A percentile compares a stretch with the other conserved stretches of the same genome.
Conservation (phyloP, 1,140 invertebrate genomes). For the Pteromalus puparum region DNA sequence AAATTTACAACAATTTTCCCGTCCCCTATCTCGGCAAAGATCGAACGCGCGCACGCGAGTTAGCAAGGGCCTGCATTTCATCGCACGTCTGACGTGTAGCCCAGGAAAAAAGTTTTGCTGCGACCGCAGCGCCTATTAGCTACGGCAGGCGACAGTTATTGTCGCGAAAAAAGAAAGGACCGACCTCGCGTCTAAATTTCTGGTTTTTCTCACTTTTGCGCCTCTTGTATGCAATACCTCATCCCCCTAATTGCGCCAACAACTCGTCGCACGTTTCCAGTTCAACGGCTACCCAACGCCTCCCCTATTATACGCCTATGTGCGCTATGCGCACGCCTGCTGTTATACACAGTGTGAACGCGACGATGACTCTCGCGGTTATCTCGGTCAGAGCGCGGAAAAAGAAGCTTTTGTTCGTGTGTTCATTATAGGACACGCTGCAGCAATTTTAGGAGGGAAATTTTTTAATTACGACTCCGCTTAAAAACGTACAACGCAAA, state of each 20-base stretch:
- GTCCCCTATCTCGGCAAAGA: not conserved
- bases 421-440: slow-evolving; percentile 8
- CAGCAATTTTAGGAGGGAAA: not conserved
- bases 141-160: slow-evolving; percentile 13
- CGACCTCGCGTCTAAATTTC: slow-evolving; percentile 19
- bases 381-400: not conserved
- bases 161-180: slow-evolving; percentile 25
- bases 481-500: not conserved
- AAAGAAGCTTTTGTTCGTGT: slow-evolving; percentile 25
- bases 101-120: not conserved
- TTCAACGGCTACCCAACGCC: slow-evolving; percentile 7
- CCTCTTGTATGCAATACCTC: not conserved
- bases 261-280: slow-evolving; percentile 32
- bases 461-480: slow-evolving; percentile 30
- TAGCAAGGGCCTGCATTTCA: slow-evolving; percentile 10
- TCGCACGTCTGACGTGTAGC: not conserved
- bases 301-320: not conserved
- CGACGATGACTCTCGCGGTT: not conserved
- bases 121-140: not conserved
- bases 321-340: not conserved
- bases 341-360: not conserved
- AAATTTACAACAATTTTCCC: not conserved
- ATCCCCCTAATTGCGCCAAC: slow-evolving; percentile 42
- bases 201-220: slow-evolving; percentile 33
- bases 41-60: not conserved